phyloP scores from a whole-genome alignment of 1,140 invertebrate genomes.

The Zaprionus davidi region DNA sequence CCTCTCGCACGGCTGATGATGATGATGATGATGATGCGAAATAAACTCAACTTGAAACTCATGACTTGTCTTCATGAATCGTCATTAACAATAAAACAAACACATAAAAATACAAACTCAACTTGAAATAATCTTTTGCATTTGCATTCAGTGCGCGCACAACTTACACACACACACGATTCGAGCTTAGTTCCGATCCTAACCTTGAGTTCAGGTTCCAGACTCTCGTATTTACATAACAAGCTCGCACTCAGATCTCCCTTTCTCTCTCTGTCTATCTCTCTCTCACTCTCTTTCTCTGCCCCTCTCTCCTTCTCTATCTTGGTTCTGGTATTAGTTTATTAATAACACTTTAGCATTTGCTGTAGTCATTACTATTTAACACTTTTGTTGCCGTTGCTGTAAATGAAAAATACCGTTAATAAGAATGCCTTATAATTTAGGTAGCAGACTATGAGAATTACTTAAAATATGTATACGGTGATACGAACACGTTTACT shows the following conservation, averaged over 20 bases:
- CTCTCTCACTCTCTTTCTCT: background rate
- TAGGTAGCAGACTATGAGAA: background rate
- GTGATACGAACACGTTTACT: background rate
- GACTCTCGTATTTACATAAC: slow-evolving; percentile 8
- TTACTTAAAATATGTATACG: background rate
- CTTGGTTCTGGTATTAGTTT: slow-evolving; percentile 18
- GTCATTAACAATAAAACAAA: slow-evolving; percentile 41
- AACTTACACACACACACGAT: background rate
- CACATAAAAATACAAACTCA: slow-evolving; percentile 37
- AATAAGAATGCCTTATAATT: slow-evolving; percentile 6
- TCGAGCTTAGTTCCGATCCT: slow-evolving; percentile 12
- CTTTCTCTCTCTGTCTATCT: background rate
- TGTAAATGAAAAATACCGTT: slow-evolving; percentile 2
- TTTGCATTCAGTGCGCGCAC: slow-evolving; percentile 41
- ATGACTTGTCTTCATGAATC: slow-evolving; percentile 17
- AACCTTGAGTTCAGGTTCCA: slow-evolving; percentile 40
- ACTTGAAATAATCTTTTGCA: slow-evolving; percentile 42
- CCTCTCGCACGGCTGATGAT: slow-evolving; percentile 7
- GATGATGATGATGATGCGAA: slow-evolving; percentile 46
- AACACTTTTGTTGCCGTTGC: slow-evolving; percentile 4
- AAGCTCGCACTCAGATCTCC: background rate
- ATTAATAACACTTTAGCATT: slow-evolving; percentile 43
- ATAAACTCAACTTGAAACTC: slow-evolving; percentile 19
- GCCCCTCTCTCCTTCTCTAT: background rate
- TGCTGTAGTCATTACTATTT: slow-evolving; percentile 12